These are phyloP conservation scores for Melanotaenia nigrans DNA, from an alignment of 2,797 vertebrate genomes.

Conservation along the genomic window DNA sequence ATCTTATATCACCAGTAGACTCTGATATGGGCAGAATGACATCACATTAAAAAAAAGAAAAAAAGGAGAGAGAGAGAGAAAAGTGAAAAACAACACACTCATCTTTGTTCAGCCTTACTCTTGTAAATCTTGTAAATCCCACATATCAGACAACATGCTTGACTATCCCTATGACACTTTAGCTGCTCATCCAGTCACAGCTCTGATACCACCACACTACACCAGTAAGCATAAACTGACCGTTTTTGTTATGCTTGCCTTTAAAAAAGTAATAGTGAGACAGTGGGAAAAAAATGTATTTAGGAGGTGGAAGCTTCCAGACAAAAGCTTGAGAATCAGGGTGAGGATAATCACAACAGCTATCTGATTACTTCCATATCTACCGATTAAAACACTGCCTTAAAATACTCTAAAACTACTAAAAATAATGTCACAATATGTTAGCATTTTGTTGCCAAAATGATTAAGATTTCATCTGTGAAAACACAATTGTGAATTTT, in stretches of 20 bases:
- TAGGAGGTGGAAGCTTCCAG: constrained; percentile 27
- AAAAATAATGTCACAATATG: not conserved
- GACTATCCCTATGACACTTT: constrained; percentile 23
- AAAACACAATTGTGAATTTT: not conserved
- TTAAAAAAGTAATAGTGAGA: constrained; percentile 41
- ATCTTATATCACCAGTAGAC: constrained; percentile 53
- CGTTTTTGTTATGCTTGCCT: constrained; percentile 39
- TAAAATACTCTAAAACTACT: not conserved
- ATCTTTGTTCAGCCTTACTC: constrained; percentile 37
- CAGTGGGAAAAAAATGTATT: constrained; percentile 55
- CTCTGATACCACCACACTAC: constrained; percentile 8
- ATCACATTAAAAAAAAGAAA: constrained; percentile 34
- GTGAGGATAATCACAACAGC: constrained; percentile 23
- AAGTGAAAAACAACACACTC: constrained; percentile 26
- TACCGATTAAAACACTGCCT: not conserved
- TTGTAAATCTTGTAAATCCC: constrained; percentile 57
- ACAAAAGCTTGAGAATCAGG: constrained; percentile 18
- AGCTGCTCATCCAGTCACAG: constrained; percentile 35
- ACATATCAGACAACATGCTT: constrained; percentile 44
- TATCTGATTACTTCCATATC: not conserved
- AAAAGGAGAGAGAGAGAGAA: too few species aligned
- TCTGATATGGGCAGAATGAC: constrained; percentile 50
- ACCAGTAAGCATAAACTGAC: constrained; percentile 13
- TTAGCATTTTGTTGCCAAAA: not conserved
- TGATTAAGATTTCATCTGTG: not conserved